phyloP scores from a whole-genome alignment of 2,888 invertebrate genomes.

The Orthosia gracilis region DNA sequence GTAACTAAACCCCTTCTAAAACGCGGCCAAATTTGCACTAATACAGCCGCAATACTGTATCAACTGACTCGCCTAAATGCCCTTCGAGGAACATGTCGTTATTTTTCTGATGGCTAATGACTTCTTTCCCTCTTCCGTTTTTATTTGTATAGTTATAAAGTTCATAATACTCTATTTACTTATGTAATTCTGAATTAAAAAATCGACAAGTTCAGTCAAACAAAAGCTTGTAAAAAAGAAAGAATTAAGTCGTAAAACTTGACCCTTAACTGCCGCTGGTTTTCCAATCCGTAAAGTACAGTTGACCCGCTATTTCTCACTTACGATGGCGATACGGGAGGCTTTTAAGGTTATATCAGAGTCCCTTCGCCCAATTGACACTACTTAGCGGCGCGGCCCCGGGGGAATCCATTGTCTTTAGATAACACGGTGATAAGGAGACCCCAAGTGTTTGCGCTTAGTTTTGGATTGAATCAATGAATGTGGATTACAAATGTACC shows the following conservation, averaged over 20 bases:
- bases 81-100: no score
- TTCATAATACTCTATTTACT: no score
- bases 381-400: constrained; percentile 59
- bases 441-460: background rate
- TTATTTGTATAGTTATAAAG: no score
- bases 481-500: constrained; percentile 5
- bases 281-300: constrained; percentile 12
- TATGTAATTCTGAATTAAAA: no score
- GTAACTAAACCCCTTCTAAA: no score
- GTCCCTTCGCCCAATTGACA: constrained; percentile 47
- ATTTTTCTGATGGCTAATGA: no score
- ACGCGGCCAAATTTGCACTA: background rate
- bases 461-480: constrained; percentile 13
- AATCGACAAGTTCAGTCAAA: no score
- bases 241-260: background rate
- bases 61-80: background rate
- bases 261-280: background rate
- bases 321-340: constrained; percentile 50
- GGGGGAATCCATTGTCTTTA: constrained; percentile 52
- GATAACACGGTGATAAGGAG: constrained; percentile 46
- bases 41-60: background rate
- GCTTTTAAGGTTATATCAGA: constrained; percentile 64
- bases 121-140: no score
- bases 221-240: no score
- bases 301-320: constrained; percentile 17